Evolutionary conservation across 2,888 invertebrate genomes (phyloP), one percentile per base, ranked within the genome.

Genomic region (Crocallis elinguaria): DNA sequence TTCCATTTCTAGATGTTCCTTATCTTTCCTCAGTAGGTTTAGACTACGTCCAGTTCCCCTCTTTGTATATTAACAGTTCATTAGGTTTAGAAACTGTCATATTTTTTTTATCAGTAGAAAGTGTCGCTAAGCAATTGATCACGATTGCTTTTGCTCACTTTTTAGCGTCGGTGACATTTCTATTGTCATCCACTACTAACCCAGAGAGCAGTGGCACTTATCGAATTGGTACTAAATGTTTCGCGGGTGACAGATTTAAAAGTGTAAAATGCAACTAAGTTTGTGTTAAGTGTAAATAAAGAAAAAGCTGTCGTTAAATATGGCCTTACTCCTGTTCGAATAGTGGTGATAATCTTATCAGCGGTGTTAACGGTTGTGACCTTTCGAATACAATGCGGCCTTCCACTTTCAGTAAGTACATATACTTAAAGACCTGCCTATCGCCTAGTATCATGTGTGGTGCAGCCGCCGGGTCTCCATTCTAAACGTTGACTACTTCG

Each of bases 81-180:
- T 35, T 17, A 30, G 14, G 19, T 21, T 37, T 33, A 32, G 29
- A 43, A 35, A 17, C 32, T 41, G 44, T 46, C 41, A 49, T 51
- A 51, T 4, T 42, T 41, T 62, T 63, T 64, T 66, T 62, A 55
- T 50, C 43, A 33, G 35, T 68, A 68, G 77, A 80, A 79, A 78
- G 78, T 66, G 45, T 33, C 35, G 50, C 69, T 75, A 80, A 81
- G 49, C 57, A 46, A 32, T 44, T 52, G 45, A 44, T 75, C 79
- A 80, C 75, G 82, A 60, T 37, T 52, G 30, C 42, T 32, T 64
- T 67, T 58, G 42, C 61, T 52, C 51, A 57, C 46, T 61, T 51
- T 57, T 71, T 71, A 64, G 56, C 63, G 48, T 57, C 45, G 57
- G 68, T 35, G 68, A 74, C 71, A 67, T 43, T 57, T 67, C 66